Base-by-base conservation (phyloP, 30 jellyfish, hydroid and myxozoan species). In the Phacellophora camtschatica region DNA sequence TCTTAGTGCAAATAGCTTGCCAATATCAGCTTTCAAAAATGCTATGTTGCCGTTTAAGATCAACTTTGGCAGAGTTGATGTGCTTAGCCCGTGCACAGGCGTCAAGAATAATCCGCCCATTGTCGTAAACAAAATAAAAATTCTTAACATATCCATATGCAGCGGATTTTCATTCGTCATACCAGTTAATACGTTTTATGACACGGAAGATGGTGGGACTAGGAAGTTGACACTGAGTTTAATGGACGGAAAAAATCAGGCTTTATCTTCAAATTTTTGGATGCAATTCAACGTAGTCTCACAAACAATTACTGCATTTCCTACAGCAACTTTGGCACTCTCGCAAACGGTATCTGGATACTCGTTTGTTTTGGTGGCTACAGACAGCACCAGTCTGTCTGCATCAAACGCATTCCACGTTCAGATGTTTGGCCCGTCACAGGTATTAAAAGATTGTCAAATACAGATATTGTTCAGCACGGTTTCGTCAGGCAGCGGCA, bases 191-290 rank as follows among this genome's bases (percentile, higher is more conserved):
- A 72, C 93, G 15, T 92, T 92, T 61, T 64, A 82, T 23, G 98
- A 92, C 77, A 65, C 87, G n/a, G 89, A 80, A 56, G 95, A 92
- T 77, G 98, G 98, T 13, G 27, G 71, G 37, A 92, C 98, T n/a
- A 79, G 97, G 49, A 51, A 68, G 7, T 56, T 85, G n/a, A 74
- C 50, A 2, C 66, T 85, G 35, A 16, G 18, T 45, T 37, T 82
- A 13, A 34, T 59, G 2, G 81, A 80, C 37, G 66, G 49, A 6
- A 46, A 24, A 3, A 64, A 80, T 36, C 50, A 46, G 18, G 74
- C 71, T 2, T 55, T 89, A 34, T 32, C 82, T n/a, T 27, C 27
- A 29, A 73, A 81, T 67, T 73, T 29, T 42, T 71, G 95, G 97
- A 42, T 73, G 90, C 81, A 73, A 43, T 46, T 91, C 32, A 56